phyloP scores from a whole-genome alignment of 2,888 invertebrate genomes.

The Aphidius colemani region DNA sequence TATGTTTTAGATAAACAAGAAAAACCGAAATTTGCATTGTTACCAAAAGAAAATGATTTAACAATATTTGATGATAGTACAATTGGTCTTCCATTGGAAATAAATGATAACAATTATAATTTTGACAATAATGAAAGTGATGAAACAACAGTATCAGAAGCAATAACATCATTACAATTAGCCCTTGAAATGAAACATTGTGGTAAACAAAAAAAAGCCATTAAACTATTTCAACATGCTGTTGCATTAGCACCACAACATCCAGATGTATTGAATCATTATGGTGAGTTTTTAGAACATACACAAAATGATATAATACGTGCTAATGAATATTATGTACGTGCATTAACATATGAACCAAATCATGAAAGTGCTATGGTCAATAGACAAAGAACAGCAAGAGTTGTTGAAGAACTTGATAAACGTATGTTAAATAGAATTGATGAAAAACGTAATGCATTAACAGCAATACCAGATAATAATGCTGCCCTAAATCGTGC shows the following conservation, averaged over 20 bases:
- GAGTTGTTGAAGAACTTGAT: constrained; percentile 89
- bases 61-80: constrained; percentile 47
- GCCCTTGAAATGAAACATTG: constrained; percentile 82
- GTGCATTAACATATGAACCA: constrained; percentile 83
- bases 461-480: constrained; percentile 80
- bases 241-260: constrained; percentile 88
- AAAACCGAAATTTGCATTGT: constrained; percentile 44
- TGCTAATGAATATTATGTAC: constrained; percentile 89
- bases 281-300: constrained; percentile 90
- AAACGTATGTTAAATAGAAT: constrained; percentile 74
- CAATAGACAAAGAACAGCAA: constrained; percentile 83
- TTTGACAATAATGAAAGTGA: constrained; percentile 32
- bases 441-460: constrained; percentile 81
- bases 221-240: constrained; percentile 87
- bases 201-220: constrained; percentile 85
- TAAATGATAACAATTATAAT: too few relatives aligned
- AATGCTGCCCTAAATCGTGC: constrained; percentile 82
- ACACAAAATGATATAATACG: constrained; percentile 81
- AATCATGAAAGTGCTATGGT: constrained; percentile 78
- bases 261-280: constrained; percentile 89
- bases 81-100: constrained; percentile 38
- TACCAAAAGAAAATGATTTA: constrained; percentile 45
- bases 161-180: constrained; percentile 80
- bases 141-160: constrained; percentile 69
- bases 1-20: constrained; percentile 36